Percentiles rank a stretch among this genome's conserved stretches.
phyloP scores from a whole-genome alignment of 2,113 vertebrate species.

The mouse (Mus musculus) region GRCm39 chr3:103960001-103960500 shows the following conservation, averaged over 20 bases:
- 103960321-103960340: background rate
- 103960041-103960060: slow-evolving; percentile 21
- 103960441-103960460: background rate
- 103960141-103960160: no score
- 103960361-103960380: background rate
- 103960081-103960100: no score
- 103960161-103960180: no score
- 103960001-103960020: background rate
- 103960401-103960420: slow-evolving; percentile 52
- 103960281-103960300: slow-evolving; percentile 20
- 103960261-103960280: background rate
- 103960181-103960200: no score
- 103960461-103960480: slow-evolving; percentile 1
- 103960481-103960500: background rate
- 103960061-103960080: background rate
- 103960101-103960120: no score
- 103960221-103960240: background rate
- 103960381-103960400: background rate
- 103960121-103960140: no score
- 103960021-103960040: background rate
- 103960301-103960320: background rate
- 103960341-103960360: slow-evolving; percentile 51
- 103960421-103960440: background rate
- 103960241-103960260: slow-evolving; percentile 3
- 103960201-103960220: no score